A percentile compares a stretch with the other conserved stretches of the same genome.
These are phyloP conservation scores for Grus americana DNA, from an alignment of 2,113 vertebrate genomes.

Conservation along the genomic window DNA sequence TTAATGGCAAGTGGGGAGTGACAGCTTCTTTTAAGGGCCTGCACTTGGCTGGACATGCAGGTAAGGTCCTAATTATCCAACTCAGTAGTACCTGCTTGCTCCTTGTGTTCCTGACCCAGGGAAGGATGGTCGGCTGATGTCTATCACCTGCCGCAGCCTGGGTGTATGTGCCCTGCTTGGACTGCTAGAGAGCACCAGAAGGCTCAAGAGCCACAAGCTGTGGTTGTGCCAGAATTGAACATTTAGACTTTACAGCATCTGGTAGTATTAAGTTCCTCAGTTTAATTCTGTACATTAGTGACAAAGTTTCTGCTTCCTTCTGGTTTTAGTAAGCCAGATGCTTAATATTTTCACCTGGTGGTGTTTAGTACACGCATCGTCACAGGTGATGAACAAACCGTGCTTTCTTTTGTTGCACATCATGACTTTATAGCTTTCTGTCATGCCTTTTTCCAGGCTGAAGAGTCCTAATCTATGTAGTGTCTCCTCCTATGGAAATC, in stretches of 20 bases:
- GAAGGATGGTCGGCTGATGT: background rate
- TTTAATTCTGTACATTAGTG: background rate
- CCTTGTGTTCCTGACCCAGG: background rate
- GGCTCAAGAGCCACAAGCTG: background rate
- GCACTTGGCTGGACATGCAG: background rate
- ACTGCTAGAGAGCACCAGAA: background rate
- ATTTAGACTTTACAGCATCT: background rate
- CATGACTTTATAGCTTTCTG: background rate
- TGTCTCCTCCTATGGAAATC: background rate
- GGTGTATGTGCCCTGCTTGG: background rate
- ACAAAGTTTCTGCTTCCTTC: background rate
- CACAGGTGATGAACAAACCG: background rate
- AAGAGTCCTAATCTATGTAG: background rate
- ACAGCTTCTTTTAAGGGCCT: background rate
- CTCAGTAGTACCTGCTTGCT: background rate
- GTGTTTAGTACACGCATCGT: fast-evolving
- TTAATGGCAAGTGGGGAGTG: background rate
- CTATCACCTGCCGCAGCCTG: background rate
- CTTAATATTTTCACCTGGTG: background rate
- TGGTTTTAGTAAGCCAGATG: background rate
- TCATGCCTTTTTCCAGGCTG: background rate
- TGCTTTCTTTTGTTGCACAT: background rate
- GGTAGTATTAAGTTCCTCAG: background rate
- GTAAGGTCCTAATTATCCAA: background rate
- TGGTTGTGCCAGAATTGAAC: background rate